phyloP scores from a whole-genome alignment of 2,113 vertebrate species.

The Aspiorhynchus laticeps region DNA sequence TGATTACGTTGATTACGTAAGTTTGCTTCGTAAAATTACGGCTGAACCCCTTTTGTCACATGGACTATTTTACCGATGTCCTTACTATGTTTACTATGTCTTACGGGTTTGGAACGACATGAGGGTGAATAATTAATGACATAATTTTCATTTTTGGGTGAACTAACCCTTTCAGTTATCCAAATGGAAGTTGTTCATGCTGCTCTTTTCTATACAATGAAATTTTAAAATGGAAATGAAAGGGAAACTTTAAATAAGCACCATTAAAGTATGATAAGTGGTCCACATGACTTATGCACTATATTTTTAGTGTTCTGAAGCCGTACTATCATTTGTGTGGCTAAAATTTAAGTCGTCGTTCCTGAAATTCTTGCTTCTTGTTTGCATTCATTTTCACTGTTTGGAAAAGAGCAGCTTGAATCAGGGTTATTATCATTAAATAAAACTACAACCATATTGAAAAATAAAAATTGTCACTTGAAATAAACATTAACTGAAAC shows the following conservation, averaged over 20 bases:
- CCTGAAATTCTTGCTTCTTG: neutral
- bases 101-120: too few relatives aligned
- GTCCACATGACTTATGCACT: neutral
- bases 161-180: too few relatives aligned
- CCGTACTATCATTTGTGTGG: neutral
- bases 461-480: too few relatives aligned
- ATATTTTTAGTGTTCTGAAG: neutral
- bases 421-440: neutral
- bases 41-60: too few relatives aligned
- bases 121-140: too few relatives aligned
- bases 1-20: too few relatives aligned
- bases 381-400: neutral
- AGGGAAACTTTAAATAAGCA: conserved; percentile 4
- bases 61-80: too few relatives aligned
- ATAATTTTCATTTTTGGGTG: too few relatives aligned
- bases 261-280: neutral
- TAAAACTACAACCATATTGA: neutral
- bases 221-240: neutral
- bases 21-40: too few relatives aligned
- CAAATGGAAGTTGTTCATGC: too few relatives aligned
- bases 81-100: too few relatives aligned
- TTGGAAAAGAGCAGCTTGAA: neutral
- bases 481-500: too few relatives aligned
- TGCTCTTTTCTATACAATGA: neutral
- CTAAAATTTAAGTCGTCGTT: neutral